Evolutionary conservation across 2,113 vertebrate genomes (phyloP).

Genomic region (Boleophthalmus pectinirostris): DNA sequence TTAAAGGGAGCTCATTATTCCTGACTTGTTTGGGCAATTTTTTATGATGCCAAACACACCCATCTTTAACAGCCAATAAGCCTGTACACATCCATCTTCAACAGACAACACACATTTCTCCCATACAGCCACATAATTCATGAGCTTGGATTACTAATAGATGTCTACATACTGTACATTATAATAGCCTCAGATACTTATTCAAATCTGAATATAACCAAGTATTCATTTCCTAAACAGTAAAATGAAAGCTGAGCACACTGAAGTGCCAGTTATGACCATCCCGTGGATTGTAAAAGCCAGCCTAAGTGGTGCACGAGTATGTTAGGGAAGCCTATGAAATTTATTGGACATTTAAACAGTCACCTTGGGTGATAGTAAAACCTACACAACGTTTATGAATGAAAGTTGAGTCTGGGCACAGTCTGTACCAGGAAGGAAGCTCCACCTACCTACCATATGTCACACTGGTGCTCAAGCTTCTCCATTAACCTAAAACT

Average conservation of each 20-base stretch:
- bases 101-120: too few species aligned
- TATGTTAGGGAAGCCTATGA: background rate
- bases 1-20: too few species aligned
- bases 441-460: background rate
- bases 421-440: background rate
- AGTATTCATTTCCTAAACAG: background rate
- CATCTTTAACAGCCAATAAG: too few species aligned
- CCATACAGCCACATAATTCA: background rate
- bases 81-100: too few species aligned
- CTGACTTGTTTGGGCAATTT: too few species aligned
- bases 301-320: background rate
- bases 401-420: background rate
- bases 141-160: background rate
- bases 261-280: background rate
- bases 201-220: background rate
- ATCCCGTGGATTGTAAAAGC: constrained; percentile 10
- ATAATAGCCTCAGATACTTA: background rate
- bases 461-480: background rate
- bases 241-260: constrained; percentile 11
- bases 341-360: constrained; percentile 13
- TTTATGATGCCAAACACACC: too few species aligned
- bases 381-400: background rate
- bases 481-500: background rate
- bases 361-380: constrained; percentile 1
- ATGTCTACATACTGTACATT: background rate